These are phyloP conservation scores for Bursaphelenchus okinawaensis DNA, from an alignment of 2,888 invertebrate species.

Conservation along the genomic window DNA sequence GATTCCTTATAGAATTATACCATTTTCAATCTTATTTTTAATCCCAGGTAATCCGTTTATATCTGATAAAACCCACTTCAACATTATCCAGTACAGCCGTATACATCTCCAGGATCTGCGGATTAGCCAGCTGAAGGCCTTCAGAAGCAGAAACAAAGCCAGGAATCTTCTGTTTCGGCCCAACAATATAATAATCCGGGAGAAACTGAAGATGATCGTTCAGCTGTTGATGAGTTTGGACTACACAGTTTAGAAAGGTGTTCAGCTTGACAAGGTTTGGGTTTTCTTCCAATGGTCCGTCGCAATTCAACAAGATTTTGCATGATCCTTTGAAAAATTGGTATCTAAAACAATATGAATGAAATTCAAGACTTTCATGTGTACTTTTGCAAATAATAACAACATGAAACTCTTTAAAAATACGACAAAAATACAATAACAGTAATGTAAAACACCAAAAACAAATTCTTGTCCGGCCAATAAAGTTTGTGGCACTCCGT, in stretches of 20 bases:
- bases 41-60: neutral
- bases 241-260: slow-evolving; percentile 16
- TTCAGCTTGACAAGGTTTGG: slow-evolving; percentile 16
- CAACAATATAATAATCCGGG: slow-evolving; percentile 23
- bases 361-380: neutral
- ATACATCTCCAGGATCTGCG: neutral
- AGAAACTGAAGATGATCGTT: slow-evolving; percentile 14
- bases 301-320: slow-evolving; percentile 10
- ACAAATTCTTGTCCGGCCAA: too few relatives aligned
- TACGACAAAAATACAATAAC: too few relatives aligned
- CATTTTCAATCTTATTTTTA: too few relatives aligned
- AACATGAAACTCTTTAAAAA: too few relatives aligned
- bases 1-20: too few relatives aligned
- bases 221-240: slow-evolving; percentile 26
- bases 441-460: too few relatives aligned
- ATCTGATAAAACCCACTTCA: neutral
- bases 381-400: too few relatives aligned
- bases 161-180: slow-evolving; percentile 16
- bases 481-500: neutral
- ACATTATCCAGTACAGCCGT: neutral
- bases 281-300: slow-evolving; percentile 1
- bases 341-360: slow-evolving; percentile 16
- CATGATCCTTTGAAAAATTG: slow-evolving; percentile 27
- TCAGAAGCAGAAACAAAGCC: slow-evolving; percentile 10
- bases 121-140: slow-evolving; percentile 23